Percentiles rank a stretch among this genome's conserved stretches.
phyloP scores from a whole-genome alignment of 2,113 vertebrate genomes.

The Tetrax tetrax region DNA sequence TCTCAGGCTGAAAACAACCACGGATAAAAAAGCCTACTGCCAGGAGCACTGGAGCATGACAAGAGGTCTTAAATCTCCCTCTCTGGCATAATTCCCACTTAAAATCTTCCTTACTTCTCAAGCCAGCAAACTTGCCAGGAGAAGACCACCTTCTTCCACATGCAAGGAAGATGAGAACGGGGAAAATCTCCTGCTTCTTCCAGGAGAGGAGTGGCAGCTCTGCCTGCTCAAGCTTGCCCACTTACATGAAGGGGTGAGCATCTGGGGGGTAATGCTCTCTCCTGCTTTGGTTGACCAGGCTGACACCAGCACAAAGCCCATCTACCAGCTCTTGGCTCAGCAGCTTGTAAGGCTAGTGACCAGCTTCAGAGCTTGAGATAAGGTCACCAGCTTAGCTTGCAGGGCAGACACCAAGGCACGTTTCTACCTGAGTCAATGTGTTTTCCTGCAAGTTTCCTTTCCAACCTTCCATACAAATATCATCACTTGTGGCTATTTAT shows the following conservation, averaged over 20 bases:
- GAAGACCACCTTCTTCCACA: not conserved
- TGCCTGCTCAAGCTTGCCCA: not conserved
- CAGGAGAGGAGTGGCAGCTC: not conserved
- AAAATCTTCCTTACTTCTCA: not conserved
- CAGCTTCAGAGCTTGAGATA: not conserved
- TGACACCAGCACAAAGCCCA: not conserved
- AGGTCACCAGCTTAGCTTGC: not conserved
- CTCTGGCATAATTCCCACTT: not conserved
- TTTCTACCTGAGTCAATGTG: not conserved
- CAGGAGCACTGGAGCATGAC: not conserved
- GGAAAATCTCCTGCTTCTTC: not conserved
- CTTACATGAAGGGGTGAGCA: not conserved
- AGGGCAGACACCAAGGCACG: not conserved
- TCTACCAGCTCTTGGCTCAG: not conserved
- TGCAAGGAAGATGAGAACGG: not conserved
- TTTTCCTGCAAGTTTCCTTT: not conserved
- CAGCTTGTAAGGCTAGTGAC: not conserved
- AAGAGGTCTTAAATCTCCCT: not conserved
- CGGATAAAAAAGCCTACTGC: not conserved
- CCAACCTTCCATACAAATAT: not conserved
- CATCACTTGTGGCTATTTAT: not conserved
- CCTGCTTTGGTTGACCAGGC: not conserved
- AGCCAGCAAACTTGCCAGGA: not conserved
- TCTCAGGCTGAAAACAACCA: not conserved
- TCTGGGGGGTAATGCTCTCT: not conserved